Percentiles rank a stretch among this genome's conserved stretches.
Conservation (phyloP, 2,113 vertebrate species). For the Pituophis catenifer region DNA sequence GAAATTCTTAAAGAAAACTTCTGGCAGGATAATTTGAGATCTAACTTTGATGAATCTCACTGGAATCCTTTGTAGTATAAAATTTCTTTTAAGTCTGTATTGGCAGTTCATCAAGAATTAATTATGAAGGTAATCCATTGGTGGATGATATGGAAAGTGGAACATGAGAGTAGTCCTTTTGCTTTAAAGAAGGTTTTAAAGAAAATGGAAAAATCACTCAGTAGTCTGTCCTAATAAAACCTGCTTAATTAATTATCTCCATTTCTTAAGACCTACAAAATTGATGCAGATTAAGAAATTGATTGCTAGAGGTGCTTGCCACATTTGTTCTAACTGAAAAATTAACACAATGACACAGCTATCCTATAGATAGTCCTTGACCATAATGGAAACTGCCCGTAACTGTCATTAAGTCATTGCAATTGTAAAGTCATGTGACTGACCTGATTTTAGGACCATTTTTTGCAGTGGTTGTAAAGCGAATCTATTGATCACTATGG, state of each 20-base stretch:
- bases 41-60: not conserved
- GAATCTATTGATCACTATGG: not conserved
- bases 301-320: not conserved
- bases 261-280: not conserved
- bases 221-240: not conserved
- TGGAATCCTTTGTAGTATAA: not conserved
- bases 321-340: not conserved
- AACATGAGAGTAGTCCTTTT: not conserved
- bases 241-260: not conserved
- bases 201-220: not conserved
- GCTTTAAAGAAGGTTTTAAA: not conserved
- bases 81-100: not conserved
- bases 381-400: not conserved
- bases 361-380: not conserved
- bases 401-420: not conserved
- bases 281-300: not conserved
- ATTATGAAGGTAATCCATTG: not conserved
- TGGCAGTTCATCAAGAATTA: not conserved
- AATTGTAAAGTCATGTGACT: not conserved
- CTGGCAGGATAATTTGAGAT: not conserved
- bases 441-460: not conserved
- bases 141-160: not conserved
- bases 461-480: not conserved
- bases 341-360: not conserved
- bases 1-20: not conserved